Conservation (phyloP, 2,888 invertebrate species). For the Lasioglossum marginatum region DNA sequence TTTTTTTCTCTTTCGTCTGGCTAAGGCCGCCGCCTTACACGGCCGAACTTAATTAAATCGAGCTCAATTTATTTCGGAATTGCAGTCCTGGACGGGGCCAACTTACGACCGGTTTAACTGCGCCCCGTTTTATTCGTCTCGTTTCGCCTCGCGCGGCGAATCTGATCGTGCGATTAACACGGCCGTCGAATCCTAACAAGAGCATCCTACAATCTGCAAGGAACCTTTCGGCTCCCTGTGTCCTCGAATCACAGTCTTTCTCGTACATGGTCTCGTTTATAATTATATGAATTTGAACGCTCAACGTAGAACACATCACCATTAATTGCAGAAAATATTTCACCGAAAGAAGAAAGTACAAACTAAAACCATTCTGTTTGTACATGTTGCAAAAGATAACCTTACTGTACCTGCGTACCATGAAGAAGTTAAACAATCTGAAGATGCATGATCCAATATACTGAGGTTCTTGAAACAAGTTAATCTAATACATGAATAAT, state of each 20-base stretch:
- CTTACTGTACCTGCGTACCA: no score
- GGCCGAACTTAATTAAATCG: slow-evolving; percentile 68
- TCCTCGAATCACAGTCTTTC: neutral
- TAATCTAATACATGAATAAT: no score
- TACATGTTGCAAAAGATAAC: no score
- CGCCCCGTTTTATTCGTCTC: slow-evolving; percentile 43
- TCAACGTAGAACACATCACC: no score
- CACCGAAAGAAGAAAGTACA: no score
- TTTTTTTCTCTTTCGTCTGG: slow-evolving; percentile 18
- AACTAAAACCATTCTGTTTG: no score
- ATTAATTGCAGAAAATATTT: no score
- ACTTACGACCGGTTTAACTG: slow-evolving; percentile 54
- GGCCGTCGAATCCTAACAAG: neutral
- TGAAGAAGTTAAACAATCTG: no score
- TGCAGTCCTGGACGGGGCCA: slow-evolving; percentile 38
- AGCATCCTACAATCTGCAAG: neutral
- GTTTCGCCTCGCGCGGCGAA: slow-evolving; percentile 24
- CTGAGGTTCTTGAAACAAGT: neutral
- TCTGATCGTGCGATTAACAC: slow-evolving; percentile 49
- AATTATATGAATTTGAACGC: neutral
- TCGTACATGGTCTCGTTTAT: neutral
- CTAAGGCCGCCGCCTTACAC: slow-evolving; percentile 18
- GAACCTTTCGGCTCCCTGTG: neutral
- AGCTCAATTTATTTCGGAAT: slow-evolving; percentile 65
- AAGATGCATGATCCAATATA: no score